These are phyloP conservation scores for Clistopyga incitator DNA, from an alignment of 2,888 invertebrate species.

Conservation along the genomic window DNA sequence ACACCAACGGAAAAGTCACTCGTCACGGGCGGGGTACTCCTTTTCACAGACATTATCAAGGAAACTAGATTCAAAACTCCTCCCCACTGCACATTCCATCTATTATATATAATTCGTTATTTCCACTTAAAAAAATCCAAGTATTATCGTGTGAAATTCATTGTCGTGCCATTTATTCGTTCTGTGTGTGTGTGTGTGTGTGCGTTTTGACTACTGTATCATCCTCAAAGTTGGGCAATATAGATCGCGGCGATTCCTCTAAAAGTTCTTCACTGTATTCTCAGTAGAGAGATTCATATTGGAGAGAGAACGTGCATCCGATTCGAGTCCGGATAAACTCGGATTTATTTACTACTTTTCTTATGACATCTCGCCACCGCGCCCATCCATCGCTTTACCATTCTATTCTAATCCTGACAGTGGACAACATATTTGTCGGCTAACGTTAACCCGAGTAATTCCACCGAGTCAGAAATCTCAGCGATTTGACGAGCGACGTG, in stretches of 20 bases:
- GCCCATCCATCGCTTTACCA: neutral
- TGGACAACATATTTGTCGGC: neutral
- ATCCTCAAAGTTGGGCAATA: neutral
- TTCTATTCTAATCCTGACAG: neutral
- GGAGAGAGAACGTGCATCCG: neutral
- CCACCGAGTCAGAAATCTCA: neutral
- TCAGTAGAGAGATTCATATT: slow-evolving; percentile 4
- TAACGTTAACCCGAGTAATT: slow-evolving; percentile 16
- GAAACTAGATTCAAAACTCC: slow-evolving; percentile 1
- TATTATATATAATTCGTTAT: no score
- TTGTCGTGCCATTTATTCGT: no score
- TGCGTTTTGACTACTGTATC: neutral
- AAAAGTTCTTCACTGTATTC: neutral
- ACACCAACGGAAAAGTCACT: slow-evolving; percentile 1
- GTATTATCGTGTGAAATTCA: no score
- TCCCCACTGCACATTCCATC: neutral
- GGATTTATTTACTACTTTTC: slow-evolving; percentile 15
- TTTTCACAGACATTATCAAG: neutral
- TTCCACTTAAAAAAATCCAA: no score
- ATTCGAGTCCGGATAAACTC: neutral
- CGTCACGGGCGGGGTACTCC: neutral
- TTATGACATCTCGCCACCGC: neutral
- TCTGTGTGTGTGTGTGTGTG: no score
- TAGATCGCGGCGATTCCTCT: neutral
- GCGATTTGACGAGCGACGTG: neutral